These are phyloP conservation scores for Calliopsis andreniformis DNA, from an alignment of 1,140 invertebrate genomes.

Conservation along the genomic window DNA sequence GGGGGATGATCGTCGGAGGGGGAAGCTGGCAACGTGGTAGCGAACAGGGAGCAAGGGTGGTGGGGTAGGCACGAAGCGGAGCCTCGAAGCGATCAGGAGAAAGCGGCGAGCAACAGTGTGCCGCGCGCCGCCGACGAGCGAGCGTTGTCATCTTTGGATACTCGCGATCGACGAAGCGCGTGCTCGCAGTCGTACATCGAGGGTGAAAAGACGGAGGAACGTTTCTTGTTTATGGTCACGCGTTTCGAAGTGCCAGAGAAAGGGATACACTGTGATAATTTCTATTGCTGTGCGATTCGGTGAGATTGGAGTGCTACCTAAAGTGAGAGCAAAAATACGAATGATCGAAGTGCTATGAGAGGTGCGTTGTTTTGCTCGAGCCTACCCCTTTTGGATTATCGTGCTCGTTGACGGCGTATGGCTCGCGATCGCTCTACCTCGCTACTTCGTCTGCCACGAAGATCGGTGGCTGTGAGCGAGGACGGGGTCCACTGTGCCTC, in stretches of 20 bases:
- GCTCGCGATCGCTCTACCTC: conserved; percentile 12
- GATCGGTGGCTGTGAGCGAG: neutral
- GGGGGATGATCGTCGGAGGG: neutral
- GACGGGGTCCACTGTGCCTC: too few relatives aligned
- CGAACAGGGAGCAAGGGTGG: neutral
- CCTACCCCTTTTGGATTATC: neutral
- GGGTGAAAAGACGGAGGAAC: neutral
- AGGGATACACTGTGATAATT: neutral
- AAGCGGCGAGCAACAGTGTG: conserved; percentile 76
- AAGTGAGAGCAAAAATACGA: neutral
- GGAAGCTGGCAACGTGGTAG: conserved; percentile 29
- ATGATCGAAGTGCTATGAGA: conserved; percentile 8
- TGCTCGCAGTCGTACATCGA: neutral
- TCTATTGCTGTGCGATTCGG: neutral
- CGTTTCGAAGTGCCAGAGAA: neutral
- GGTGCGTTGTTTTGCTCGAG: neutral
- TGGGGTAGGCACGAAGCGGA: conserved; percentile 39
- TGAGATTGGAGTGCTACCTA: neutral
- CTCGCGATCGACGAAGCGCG: neutral
- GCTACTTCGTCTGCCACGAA: neutral
- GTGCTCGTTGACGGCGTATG: conserved; percentile 29
- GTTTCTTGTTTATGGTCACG: neutral
- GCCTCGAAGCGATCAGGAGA: conserved; percentile 52
- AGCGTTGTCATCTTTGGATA: conserved; percentile 38
- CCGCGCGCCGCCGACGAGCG: conserved; percentile 71